Conservation (phyloP, 2,888 invertebrate species). For the Drosophila birchii region DNA sequence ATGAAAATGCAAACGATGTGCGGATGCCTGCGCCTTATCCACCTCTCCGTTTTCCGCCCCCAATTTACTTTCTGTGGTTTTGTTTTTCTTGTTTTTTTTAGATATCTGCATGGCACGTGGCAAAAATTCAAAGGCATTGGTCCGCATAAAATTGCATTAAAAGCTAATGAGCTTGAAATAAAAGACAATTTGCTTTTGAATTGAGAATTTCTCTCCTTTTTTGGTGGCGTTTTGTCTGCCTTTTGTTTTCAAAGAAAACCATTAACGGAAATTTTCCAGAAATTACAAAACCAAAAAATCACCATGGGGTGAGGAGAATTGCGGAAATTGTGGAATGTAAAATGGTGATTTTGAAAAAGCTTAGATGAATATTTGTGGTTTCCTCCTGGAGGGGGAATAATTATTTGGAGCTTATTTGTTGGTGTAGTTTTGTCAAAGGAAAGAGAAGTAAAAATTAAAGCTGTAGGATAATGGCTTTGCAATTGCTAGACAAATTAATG, state of each 20-base stretch:
- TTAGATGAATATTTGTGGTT: slow-evolving; percentile 2
- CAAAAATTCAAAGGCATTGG: slow-evolving; percentile 72
- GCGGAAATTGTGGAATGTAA: slow-evolving; percentile 11
- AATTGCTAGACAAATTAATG: no score
- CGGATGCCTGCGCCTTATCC: slow-evolving; percentile 22
- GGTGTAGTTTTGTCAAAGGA: not conserved
- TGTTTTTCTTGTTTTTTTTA: not conserved
- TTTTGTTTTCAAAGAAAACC: slow-evolving; percentile 33
- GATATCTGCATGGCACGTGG: slow-evolving; percentile 60
- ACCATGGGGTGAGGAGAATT: slow-evolving; percentile 18
- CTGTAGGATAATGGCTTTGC: not conserved
- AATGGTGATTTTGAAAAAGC: slow-evolving; percentile 4
- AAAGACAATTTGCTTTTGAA: slow-evolving; percentile 76
- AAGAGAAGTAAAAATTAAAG: no score
- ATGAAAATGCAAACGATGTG: slow-evolving; percentile 71
- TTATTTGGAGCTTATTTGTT: not conserved
- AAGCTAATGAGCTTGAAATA: slow-evolving; percentile 77
- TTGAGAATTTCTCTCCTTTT: slow-evolving; percentile 53
- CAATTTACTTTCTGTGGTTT: not conserved
- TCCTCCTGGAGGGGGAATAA: not conserved
- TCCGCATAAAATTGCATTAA: slow-evolving; percentile 79
- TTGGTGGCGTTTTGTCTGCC: slow-evolving; percentile 15
- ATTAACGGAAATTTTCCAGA: slow-evolving; percentile 37
- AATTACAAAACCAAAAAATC: slow-evolving; percentile 32
- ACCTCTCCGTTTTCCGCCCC: not conserved